Conservation (phyloP, 2,888 invertebrate genomes). For the Drosophila paramelanica region DNA sequence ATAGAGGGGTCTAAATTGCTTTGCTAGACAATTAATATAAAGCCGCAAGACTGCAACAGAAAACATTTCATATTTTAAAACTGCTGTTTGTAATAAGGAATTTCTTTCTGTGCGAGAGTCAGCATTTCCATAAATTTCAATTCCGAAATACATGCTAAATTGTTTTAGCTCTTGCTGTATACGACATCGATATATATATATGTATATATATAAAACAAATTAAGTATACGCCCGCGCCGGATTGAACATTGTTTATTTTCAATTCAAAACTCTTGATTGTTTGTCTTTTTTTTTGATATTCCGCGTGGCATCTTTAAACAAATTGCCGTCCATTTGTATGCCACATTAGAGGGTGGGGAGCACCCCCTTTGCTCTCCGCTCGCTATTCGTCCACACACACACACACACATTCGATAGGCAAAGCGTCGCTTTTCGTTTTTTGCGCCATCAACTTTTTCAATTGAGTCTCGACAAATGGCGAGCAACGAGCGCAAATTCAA, state of each 20-base stretch:
- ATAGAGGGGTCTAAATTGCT: too few species aligned
- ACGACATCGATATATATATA: background rate
- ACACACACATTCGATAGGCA: conserved; percentile 25
- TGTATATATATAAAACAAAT: conserved; percentile 3
- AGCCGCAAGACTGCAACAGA: too few species aligned
- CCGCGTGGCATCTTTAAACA: conserved; percentile 61
- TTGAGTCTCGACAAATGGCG: conserved; percentile 65
- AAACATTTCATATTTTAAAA: too few species aligned
- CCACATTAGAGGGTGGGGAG: conserved; percentile 3
- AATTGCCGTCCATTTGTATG: conserved; percentile 62
- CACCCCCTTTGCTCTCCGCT: background rate
- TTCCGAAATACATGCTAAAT: too few species aligned
- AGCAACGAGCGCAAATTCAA: conserved; percentile 49
- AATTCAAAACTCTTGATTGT: conserved; percentile 10
- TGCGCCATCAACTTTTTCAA: conserved; percentile 69
- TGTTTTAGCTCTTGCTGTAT: background rate
- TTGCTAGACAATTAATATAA: too few species aligned
- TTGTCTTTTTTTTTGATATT: conserved; percentile 31
- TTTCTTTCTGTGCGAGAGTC: too few species aligned
- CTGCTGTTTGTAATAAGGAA: background rate
- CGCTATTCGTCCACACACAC: conserved; percentile 1
- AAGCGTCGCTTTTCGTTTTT: conserved; percentile 32
- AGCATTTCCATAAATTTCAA: too few species aligned
- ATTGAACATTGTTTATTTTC: conserved; percentile 8
- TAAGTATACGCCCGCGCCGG: conserved; percentile 31